These are phyloP conservation scores for Antheraea yamamai DNA, from an alignment of 2,888 invertebrate genomes.

Conservation along the genomic window DNA sequence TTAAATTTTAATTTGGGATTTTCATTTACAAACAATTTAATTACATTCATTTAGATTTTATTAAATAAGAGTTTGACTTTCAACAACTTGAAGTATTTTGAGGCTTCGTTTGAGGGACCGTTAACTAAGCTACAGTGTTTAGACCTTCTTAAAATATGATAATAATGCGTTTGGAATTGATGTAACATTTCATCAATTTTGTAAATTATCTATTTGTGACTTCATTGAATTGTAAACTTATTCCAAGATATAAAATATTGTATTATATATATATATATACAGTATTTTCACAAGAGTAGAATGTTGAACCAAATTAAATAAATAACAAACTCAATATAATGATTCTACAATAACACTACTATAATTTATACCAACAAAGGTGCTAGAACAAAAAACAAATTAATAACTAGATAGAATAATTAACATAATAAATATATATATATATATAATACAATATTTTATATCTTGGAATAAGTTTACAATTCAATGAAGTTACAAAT, in stretches of 20 bases:
- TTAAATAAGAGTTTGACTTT: conserved; percentile 5
- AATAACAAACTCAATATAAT: background rate
- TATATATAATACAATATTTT: too few relatives aligned
- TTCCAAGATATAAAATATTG: too few relatives aligned
- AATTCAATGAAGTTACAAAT: too few relatives aligned
- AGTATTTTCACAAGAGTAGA: background rate
- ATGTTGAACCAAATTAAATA: background rate
- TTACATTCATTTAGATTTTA: background rate
- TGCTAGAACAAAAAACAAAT: too few relatives aligned
- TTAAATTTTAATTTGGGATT: conserved; percentile 17
- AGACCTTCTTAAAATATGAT: background rate
- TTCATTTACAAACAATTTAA: conserved; percentile 10
- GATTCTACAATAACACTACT: too few relatives aligned
- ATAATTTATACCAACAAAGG: too few relatives aligned
- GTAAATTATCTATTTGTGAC: background rate
- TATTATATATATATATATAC: background rate
- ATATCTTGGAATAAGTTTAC: too few relatives aligned
- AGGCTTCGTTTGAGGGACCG: background rate
- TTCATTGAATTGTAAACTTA: too few relatives aligned
- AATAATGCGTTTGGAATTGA: background rate
- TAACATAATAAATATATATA: too few relatives aligned
- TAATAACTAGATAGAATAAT: too few relatives aligned
- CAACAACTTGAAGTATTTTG: background rate
- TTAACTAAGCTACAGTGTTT: background rate
- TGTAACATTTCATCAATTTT: background rate